A percentile compares a stretch with the other conserved stretches of the same genome.
phyloP scores from a whole-genome alignment of 2,888 invertebrate genomes.

The Idaea straminata region DNA sequence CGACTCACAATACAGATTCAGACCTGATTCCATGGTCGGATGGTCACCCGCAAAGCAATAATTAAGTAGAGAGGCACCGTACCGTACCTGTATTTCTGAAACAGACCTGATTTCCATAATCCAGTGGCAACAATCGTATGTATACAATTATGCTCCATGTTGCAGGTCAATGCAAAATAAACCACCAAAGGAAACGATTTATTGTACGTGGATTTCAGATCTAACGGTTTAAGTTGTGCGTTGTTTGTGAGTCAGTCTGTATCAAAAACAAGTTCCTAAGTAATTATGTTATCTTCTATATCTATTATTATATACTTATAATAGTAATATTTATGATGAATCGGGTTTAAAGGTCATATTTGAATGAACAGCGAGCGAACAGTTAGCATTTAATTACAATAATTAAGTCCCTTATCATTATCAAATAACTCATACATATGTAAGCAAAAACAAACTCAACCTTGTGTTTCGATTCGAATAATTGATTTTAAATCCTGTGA shows the following conservation, averaged over 20 bases:
- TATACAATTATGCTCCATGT: too few species aligned
- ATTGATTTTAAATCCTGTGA: background rate
- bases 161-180: too few species aligned
- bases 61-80: background rate
- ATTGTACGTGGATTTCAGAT: too few species aligned
- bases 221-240: too few species aligned
- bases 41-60: conserved; percentile 1
- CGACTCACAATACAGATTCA: background rate
- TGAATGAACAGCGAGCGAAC: background rate
- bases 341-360: background rate
- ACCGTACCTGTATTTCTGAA: too few species aligned
- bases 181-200: too few species aligned
- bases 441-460: background rate
- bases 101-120: too few species aligned
- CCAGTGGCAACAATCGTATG: too few species aligned
- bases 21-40: conserved; percentile 2
- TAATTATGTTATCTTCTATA: background rate
- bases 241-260: too few species aligned
- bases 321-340: background rate
- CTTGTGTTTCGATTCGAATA: background rate
- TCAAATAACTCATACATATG: background rate
- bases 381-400: background rate
- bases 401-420: background rate
- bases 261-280: too few species aligned
- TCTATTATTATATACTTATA: background rate